Conservation (phyloP, 2,888 invertebrate species). For the Drosophila melanosoma region DNA sequence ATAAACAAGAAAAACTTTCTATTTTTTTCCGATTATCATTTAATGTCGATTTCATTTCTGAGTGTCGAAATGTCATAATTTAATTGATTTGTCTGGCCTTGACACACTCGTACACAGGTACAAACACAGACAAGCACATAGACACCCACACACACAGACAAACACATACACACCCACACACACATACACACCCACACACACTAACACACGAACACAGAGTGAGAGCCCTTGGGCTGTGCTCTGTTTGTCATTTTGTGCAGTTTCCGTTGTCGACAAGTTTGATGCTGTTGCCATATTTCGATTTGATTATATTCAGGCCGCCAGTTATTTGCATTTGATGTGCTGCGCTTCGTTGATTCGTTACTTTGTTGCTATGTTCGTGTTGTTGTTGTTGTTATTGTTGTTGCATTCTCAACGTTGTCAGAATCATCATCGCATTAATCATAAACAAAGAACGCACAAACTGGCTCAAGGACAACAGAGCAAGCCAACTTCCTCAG, state of each 20-base stretch:
- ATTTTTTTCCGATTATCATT: background rate
- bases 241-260: conserved; percentile 49
- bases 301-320: conserved; percentile 73
- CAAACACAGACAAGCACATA: background rate
- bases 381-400: background rate
- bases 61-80: conserved; percentile 57
- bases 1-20: background rate
- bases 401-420: conserved; percentile 58
- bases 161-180: background rate
- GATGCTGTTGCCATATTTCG: conserved; percentile 68
- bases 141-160: no score
- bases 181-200: background rate
- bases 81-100: conserved; percentile 77
- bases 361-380: background rate
- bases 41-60: background rate
- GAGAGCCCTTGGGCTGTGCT: conserved; percentile 41
- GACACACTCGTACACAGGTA: conserved; percentile 24
- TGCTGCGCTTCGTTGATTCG: conserved; percentile 53
- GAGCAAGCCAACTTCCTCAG: conserved; percentile 32
- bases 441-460: conserved; percentile 63
- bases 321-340: conserved; percentile 77
- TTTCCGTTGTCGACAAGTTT: conserved; percentile 69
- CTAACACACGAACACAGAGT: conserved; percentile 7
- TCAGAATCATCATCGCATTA: conserved; percentile 67
- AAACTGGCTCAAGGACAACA: conserved; percentile 57